Evolutionary conservation across 2,888 invertebrate genomes (phyloP).

Genomic region (Electrophaes corylata): DNA sequence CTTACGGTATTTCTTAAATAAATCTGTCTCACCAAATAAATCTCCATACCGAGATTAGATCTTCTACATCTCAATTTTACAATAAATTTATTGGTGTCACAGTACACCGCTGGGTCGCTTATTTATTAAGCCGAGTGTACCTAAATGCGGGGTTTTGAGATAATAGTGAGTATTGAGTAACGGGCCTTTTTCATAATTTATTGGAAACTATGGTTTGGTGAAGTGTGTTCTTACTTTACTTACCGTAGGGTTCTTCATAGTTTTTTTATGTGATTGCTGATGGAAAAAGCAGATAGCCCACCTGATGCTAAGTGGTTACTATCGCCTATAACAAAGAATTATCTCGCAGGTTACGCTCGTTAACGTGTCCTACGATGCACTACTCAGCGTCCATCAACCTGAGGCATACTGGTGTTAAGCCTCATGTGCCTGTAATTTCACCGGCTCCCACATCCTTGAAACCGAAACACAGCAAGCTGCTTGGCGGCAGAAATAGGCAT

Average conservation of each 20-base stretch:
- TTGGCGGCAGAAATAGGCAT: background rate
- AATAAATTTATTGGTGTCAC: constrained; percentile 73
- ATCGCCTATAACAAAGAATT: too few species aligned
- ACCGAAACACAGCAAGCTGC: too few species aligned
- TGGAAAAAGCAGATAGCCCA: too few species aligned
- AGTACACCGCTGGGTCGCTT: constrained; percentile 52
- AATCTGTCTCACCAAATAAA: constrained; percentile 75
- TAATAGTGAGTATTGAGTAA: constrained; percentile 72
- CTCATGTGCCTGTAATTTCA: too few species aligned
- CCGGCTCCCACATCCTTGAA: too few species aligned
- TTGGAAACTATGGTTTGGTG: constrained; percentile 36
- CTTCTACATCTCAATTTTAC: constrained; percentile 80
- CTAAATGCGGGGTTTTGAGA: constrained; percentile 76
- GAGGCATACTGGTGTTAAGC: too few species aligned
- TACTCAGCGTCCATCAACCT: too few species aligned
- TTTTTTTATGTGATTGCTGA: too few species aligned
- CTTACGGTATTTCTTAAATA: constrained; percentile 58
- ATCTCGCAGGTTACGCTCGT: too few species aligned
- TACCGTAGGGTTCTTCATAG: background rate
- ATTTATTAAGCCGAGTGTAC: constrained; percentile 74
- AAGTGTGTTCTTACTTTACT: background rate
- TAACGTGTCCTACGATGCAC: too few species aligned
- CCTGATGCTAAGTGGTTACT: too few species aligned
- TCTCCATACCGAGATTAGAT: constrained; percentile 75
- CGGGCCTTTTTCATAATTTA: constrained; percentile 62